A percentile compares a stretch with the other conserved stretches of the same genome.
Conservation (phyloP, 2,113 vertebrate genomes). For the Pelecanoides urinatrix region DNA sequence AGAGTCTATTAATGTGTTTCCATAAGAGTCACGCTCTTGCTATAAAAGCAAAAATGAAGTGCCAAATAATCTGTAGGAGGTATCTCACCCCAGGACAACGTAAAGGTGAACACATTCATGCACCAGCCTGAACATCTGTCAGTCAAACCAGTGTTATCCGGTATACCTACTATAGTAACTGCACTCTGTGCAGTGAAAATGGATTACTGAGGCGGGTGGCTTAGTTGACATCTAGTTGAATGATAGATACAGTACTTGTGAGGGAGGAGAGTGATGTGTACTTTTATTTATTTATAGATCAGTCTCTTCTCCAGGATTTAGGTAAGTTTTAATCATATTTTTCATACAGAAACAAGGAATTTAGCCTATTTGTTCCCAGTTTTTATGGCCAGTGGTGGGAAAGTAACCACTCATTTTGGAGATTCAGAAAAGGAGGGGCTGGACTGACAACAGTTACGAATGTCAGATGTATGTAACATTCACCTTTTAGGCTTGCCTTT, state of each 20-base stretch:
- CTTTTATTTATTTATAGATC: slow-evolving; percentile 47
- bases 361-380: background rate
- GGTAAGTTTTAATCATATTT: background rate
- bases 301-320: background rate
- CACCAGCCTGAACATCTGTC: background rate
- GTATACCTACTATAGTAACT: background rate
- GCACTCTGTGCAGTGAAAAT: background rate
- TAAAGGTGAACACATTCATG: background rate
- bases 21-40: background rate
- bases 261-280: background rate
- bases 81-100: background rate
- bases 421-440: no score
- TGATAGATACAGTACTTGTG: slow-evolving; percentile 16
- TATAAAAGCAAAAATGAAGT: background rate
- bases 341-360: background rate
- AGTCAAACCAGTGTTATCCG: background rate
- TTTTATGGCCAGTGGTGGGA: background rate
- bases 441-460: no score
- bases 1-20: background rate
- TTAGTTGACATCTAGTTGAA: slow-evolving; percentile 27
- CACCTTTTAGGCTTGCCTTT: background rate
- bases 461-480: background rate
- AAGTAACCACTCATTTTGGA: background rate
- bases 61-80: background rate
- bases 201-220: background rate